Evolutionary conservation across 2,888 invertebrate genomes (phyloP), one percentile per base, ranked within the genome.

Genomic region (Myopa testacea): DNA sequence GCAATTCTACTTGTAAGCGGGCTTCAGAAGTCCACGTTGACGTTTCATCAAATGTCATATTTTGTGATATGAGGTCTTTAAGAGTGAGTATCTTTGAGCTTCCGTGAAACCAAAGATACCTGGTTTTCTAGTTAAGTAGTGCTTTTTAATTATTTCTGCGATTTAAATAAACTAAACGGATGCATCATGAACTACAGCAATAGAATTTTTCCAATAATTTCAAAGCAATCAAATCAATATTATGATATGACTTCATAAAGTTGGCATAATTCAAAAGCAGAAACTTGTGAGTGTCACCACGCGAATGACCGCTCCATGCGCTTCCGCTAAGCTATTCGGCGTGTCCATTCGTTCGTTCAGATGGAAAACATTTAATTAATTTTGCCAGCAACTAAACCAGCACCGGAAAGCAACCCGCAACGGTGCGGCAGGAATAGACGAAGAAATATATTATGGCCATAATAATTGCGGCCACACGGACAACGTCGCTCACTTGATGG

Each of bases 201-300:
- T 8, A 1, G 45, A 10, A 45, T 8, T 45, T 6, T 2, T 6
- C 2, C 45, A 45, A 84, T 83, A 86, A 84, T 83, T 83, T 82
- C 84, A 83, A 82, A 83, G 84, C 85, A 83, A 84, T 85, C 85
- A 85, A 84, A 83, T 83, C 85, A 85, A 86, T 86, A 85, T 16
- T 55, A 85, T 83, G 85, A 86, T 55, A 6, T 3, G 10, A 19
- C 6, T 34, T 19, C 86, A 85, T 86, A 86, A 84, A 85, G 86
- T 86, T 87, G 88, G 86, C 88, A 88, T 86, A 87, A 87, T 85
- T 87, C 88, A 87, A 87, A 86, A 86, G 86, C 87, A 88, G 88
- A 80, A 83, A 82, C 84, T 84, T 82, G 84, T 82, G 82, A 85
- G 84, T 87, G 85, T 83, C 82, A 82, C 81, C 81, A 81, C 81